Evolutionary conservation across 1,140 invertebrate genomes (phyloP).

Genomic region (Drosophila paulistorum): DNA sequence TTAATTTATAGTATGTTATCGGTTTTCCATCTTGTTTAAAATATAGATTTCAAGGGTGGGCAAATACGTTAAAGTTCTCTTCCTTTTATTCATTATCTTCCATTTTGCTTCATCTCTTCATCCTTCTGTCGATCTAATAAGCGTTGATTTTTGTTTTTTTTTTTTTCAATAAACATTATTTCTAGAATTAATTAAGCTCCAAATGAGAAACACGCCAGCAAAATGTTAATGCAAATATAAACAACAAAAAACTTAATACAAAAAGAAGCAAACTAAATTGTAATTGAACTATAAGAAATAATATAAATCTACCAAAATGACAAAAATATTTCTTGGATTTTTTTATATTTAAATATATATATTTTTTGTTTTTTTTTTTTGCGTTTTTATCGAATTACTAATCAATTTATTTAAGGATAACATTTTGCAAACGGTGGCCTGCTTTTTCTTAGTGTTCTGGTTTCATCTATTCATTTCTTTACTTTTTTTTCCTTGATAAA

Average conservation of each 20-base stretch:
- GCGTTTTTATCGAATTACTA: conserved; percentile 38
- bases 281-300: conserved; percentile 44
- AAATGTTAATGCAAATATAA: conserved; percentile 37
- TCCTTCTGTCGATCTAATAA: conserved; percentile 35
- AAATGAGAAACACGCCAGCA: conserved; percentile 48
- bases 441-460: conserved; percentile 17
- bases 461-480: conserved; percentile 24
- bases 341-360: not conserved
- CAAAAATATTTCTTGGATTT: conserved; percentile 17
- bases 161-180: conserved; percentile 28
- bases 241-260: conserved; percentile 74
- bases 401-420: conserved; percentile 55
- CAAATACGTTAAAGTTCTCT: conserved; percentile 23
- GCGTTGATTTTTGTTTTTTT: conserved; percentile 38
- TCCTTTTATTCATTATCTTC: conserved; percentile 12
- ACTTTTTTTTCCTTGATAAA: conserved; percentile 40
- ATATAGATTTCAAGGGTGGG: conserved; percentile 72
- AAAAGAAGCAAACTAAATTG: conserved; percentile 27
- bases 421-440: conserved; percentile 35
- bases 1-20: conserved; percentile 39
- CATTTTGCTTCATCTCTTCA: conserved; percentile 30
- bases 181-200: conserved; percentile 53
- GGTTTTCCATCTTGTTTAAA: conserved; percentile 27
- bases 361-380: conserved; percentile 8
- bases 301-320: conserved; percentile 16